phyloP scores from a whole-genome alignment of 2,888 invertebrate genomes.

The Harpalus rubripes region DNA sequence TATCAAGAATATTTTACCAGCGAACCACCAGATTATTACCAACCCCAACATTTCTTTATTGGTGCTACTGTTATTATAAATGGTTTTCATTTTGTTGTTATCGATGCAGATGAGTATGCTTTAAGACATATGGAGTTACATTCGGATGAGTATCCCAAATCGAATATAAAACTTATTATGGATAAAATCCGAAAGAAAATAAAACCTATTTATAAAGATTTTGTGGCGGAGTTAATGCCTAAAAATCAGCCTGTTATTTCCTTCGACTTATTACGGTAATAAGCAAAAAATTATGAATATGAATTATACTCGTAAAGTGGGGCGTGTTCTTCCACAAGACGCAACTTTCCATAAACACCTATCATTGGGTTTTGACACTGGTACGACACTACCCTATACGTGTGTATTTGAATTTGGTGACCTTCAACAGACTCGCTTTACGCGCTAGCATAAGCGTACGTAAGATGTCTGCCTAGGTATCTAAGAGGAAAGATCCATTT shows the following conservation, averaged over 20 bases:
- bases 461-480: no score
- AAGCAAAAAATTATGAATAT: no score
- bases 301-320: no score
- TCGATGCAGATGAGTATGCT: constrained; percentile 92
- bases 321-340: no score
- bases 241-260: constrained; percentile 74
- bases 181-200: constrained; percentile 86
- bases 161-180: constrained; percentile 86
- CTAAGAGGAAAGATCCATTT: no score
- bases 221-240: constrained; percentile 85
- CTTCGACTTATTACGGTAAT: constrained; percentile 70
- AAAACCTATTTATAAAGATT: constrained; percentile 86
- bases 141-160: constrained; percentile 86
- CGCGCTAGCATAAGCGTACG: no score
- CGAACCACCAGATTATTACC: constrained; percentile 87
- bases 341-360: no score
- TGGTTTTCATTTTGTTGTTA: constrained; percentile 87
- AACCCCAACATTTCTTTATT: constrained; percentile 90
- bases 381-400: no score
- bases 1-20: constrained; percentile 86
- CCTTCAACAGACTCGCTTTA: no score
- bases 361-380: no score
- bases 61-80: constrained; percentile 89
- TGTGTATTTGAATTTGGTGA: no score
- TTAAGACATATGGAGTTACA: constrained; percentile 92